These are phyloP conservation scores for Machimus atricapillus DNA, from an alignment of 2,888 invertebrate species.

Conservation along the genomic window DNA sequence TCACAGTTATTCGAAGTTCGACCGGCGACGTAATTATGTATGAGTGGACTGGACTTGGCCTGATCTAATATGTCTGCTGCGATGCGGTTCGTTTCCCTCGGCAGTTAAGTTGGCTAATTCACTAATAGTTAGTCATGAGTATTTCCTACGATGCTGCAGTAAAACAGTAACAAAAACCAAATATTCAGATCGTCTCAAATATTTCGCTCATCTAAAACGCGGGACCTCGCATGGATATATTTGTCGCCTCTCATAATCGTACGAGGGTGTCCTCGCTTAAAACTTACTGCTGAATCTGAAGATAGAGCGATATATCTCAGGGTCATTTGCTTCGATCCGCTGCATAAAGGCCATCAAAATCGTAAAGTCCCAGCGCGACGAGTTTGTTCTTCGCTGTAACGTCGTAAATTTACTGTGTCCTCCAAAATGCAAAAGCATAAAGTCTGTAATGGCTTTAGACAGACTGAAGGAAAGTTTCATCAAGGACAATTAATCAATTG, in stretches of 20 bases:
- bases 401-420: slow-evolving; percentile 10
- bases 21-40: not conserved
- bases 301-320: not conserved
- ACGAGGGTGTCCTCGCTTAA: not conserved
- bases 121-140: not conserved
- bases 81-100: not conserved
- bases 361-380: not conserved
- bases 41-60: not conserved
- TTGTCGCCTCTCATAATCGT: not conserved
- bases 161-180: too few species aligned
- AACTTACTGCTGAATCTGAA: not conserved
- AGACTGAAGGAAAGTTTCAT: not conserved
- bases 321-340: not conserved
- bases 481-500: slow-evolving; percentile 30
- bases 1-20: not conserved
- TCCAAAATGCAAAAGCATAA: slow-evolving; percentile 3
- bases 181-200: not conserved
- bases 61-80: not conserved
- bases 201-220: too few species aligned
- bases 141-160: not conserved
- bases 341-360: not conserved
- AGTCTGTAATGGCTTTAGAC: not conserved
- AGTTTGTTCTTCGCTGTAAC: not conserved
- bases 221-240: too few species aligned
- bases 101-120: not conserved